Base-by-base conservation (phyloP, 2,888 invertebrate species). In the Drosophila falleni region DNA sequence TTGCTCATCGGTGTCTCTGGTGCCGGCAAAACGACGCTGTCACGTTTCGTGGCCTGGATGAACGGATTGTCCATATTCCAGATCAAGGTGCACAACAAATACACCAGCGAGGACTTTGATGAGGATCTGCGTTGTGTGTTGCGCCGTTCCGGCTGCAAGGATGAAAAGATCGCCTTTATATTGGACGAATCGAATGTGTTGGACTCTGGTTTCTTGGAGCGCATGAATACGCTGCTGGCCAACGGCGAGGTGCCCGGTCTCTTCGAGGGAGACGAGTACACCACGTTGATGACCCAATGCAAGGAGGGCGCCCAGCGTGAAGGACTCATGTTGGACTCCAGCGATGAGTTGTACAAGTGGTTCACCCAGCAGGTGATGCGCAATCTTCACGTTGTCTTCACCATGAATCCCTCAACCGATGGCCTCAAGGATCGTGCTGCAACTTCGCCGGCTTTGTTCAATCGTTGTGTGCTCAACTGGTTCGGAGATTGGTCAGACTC, bases 401-500 rank as follows among this genome's bases (percentile, higher is more conserved):
- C 99, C 0, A 99, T 99, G 99, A 99, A 99, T 93, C 99, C 99
- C 9, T 98, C 98, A 0, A 97, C 98, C 0, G 99, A 99, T 91
- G 99, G 99, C 0, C 94, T 99, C 46, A 99, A 99, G 93, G 99
- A 99, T 93, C 95, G 99, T 74, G 99, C 99, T 0, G 98, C 99
- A 10, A 99, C 99, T 0, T 99, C 99, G 5, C 99, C 99, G 33
- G 99, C 99, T 5, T 94, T 99, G 64, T 99, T 99, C 94, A 99
- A 99, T 94, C 95, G 99, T 93, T 99, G 99, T 93, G 99, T 99
- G 11, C 95, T 99, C 85, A 99, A 99, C 93, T 99, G 99, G 99
- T 99, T 99, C 93, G 99, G 99, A 11, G 99, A 99, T 93, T 99
- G 99, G 99, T 98, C 98, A 23, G 98, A 98, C 90, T 97, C 97